Base-by-base conservation (phyloP, 2,113 vertebrate genomes). In the Amphiprion ocellaris region DNA sequence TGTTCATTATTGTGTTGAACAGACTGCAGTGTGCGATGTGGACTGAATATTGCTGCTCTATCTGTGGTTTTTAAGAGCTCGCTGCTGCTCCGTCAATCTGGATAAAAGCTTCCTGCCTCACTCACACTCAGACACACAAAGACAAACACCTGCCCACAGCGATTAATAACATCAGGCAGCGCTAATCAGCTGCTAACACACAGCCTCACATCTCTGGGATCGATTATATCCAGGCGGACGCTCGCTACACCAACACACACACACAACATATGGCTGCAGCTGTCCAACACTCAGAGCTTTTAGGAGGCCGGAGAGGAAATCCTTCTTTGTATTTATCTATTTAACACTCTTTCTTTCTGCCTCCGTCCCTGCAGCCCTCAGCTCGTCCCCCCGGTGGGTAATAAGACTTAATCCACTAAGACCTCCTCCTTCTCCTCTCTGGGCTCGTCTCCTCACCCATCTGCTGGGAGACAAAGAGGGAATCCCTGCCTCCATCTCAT, bases 321-420 rank as follows among this genome's bases (percentile, higher is more conserved):
- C 81, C 77, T 89, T 87, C 76, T 90, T 81, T 87, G 77, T 66
- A 81, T 91, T 85, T 86, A 79, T 93, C 77, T 79, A 74, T 85
- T 79, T 89, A 85, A 88, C 81, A 78, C 72, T 62, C 61, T 62
- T 15, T 49, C 64, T 74, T 23, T 69, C 62, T 63, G 21, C 69
- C 67, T 76, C 19, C 41, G 37, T 69, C 10, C 56, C 47, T 74
- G 15, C 47, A 49, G 58, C 60, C 39, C 70, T 54, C 59, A 64
- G 30, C 55, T 75, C 11, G 74, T 84, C 81, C 79, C 26, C 85
- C 89, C 96, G 96, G 95, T 73, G 94, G 92, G 72, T 96, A 92
- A 91, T 93, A 71, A 87, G 86, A 81, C 23, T 61, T 92, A 91
- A 91, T 92, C 90, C 92, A 90, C 85, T 92, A 89, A 87, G 86